Conservation (phyloP, 1,140 invertebrate genomes). For the Atopsyche davidsoni region DNA sequence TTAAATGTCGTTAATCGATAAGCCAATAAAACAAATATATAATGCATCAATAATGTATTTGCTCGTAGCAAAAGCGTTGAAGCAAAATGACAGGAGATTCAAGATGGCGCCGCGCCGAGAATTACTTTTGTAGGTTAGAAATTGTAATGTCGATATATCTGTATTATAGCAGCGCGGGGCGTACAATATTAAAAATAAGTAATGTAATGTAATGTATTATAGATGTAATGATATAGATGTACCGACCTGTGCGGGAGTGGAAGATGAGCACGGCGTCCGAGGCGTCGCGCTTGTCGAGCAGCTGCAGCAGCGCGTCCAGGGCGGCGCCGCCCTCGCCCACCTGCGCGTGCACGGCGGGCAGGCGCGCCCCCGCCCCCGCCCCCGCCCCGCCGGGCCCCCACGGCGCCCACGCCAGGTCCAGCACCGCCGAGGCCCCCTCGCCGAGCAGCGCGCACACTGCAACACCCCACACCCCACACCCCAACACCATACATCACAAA, state of each 20-base stretch:
- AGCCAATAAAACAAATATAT: no score
- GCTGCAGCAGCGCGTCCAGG: conserved; percentile 57
- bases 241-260: conserved; percentile 33
- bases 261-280: conserved; percentile 71
- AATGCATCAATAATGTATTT: no score
- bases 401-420: conserved; percentile 64
- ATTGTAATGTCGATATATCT: neutral
- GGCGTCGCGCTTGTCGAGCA: conserved; percentile 59
- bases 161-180: no score
- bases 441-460: conserved; percentile 55
- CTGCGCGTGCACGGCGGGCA: conserved; percentile 54
- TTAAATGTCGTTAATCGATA: no score
- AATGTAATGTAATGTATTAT: neutral
- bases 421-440: conserved; percentile 50
- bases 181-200: neutral
- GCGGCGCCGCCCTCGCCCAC: conserved; percentile 52
- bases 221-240: neutral
- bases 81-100: neutral
- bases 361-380: conserved; percentile 34
- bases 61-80: no score
- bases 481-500: no score
- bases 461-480: no score
- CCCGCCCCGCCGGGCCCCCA: conserved; percentile 48
- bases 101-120: neutral
- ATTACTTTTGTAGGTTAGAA: neutral